Evolutionary conservation across 2,888 invertebrate species (phyloP), one percentile per base, ranked within the genome.

Genomic region (Embidobia sp.): DNA sequence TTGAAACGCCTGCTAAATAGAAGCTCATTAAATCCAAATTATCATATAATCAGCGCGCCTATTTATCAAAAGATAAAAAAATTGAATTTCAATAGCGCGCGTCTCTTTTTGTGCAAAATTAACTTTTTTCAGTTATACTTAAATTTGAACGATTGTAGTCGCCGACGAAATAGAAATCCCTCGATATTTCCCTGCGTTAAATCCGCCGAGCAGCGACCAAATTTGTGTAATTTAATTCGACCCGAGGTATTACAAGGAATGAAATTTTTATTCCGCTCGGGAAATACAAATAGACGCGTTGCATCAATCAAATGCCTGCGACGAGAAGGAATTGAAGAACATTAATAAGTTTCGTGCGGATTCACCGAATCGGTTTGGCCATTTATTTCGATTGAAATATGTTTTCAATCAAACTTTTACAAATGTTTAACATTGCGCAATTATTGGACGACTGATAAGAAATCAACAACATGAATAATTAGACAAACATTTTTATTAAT

Each of bases 171-270:
- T 44, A 44, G 40, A 44, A 44, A 44, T 44, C 42, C 22, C 22
- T 22, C 22, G 42, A 46, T 27, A 46, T 27, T 46, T 46, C 46
- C 19, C n/a, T 27, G n/a, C 27, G 27, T 13, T 46, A 15, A 15
- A 46, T 27, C 7, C 27, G 2, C 27, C 15, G 27, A 46, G 27
- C 10, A 27, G 27, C n/a, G 11, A 46, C 15, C 46, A 46, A 46
- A 46, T 46, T 46, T 46, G 26, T 46, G 27, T 46, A 27, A 46
- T 46, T 46, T 27, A 46, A 46, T 46, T 27, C 46, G 5, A 27
- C n/a, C n/a, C 27, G 15, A 15, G 13, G 27, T 27, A 44, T 44
- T 44, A 44, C 13, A 26, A 44, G 26, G 7, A 22, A 26, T 44
- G 11, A 44, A 1, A 26, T 7, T 44, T 22, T 22, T 22, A 44